A percentile compares a stretch with the other conserved stretches of the same genome.
Conservation (phyloP, 2,113 vertebrate species). For the Tauraco erythrolophus region DNA sequence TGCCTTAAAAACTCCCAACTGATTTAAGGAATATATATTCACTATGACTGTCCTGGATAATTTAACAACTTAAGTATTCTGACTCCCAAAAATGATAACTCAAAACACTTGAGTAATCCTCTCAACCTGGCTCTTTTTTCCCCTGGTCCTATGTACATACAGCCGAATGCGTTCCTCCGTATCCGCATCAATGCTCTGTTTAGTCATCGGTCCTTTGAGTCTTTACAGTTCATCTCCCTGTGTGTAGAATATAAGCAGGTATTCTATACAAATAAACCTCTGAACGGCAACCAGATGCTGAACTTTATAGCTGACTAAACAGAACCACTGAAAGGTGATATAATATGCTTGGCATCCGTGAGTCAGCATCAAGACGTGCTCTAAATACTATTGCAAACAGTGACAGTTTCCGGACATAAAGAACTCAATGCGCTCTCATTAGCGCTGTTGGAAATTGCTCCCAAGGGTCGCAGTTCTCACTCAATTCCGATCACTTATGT, state of each 20-base stretch:
- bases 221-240: not conserved
- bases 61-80: not conserved
- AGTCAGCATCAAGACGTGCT: conserved; percentile 37
- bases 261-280: not conserved
- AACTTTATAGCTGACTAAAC: conserved; percentile 45
- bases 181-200: not conserved
- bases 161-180: not conserved
- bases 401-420: conserved; percentile 20
- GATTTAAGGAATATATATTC: not conserved
- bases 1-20: not conserved
- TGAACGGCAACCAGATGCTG: not conserved
- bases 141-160: not conserved
- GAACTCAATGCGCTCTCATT: conserved; percentile 31
- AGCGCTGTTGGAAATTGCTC: not conserved
- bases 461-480: conserved; percentile 8
- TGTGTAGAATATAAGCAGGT: not conserved
- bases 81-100: not conserved
- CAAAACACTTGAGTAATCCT: not conserved
- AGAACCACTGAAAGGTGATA: conserved; percentile 1
- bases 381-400: not conserved
- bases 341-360: not conserved
- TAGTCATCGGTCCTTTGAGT: not conserved
- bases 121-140: not conserved
- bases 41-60: not conserved
- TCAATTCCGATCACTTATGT: conserved; percentile 27